Evolutionary conservation across 2,797 vertebrate species (phyloP), one percentile per base, ranked within the genome.

Genomic region (Carduelis carduelis): DNA sequence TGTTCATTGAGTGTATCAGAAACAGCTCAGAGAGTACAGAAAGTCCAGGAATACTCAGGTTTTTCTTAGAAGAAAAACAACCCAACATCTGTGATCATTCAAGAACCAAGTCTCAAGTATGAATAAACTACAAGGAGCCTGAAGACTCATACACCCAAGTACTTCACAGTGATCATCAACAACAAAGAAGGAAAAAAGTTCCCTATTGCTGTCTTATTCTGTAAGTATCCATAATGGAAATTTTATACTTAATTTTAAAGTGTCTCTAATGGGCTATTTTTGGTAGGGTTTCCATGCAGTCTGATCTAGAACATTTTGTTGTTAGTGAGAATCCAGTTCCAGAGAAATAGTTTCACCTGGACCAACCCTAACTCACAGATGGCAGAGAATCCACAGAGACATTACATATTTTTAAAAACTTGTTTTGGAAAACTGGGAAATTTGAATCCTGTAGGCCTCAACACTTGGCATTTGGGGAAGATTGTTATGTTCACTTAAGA

Each of bases 61-160:
- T 78, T 87, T 43, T 52, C 78, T 87, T 28, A 76, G 55, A 84
- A 76, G 27, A 79, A 93, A 93, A 59, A 90, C 64, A 94, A 61
- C 3, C 6, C 65, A 84, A 78, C 52, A 90, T 66, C 55, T 69
- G 81, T 44, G 47, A 84, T 72, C 35, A 52, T 59, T 89, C 47
- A 69, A 79, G 74, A 94, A 69, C 14, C 16, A 87, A 88, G 8
- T 6, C 55, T 89, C 63, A 86, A 75, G n/a, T 16, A 18, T 52
- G 8, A 84, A 52, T 41, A 76, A 87, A 72, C n/a, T 44, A 52
- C 19, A 79, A 52, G 55, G 8, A 90, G 24, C 15, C 21, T 41
- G 37, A 90, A 80, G 50, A 59, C 37, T 66, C 4, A 0, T 8
- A 77, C 32, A 74, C 19, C 14, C 34, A 78, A 28, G 21, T 50